phyloP scores from a whole-genome alignment of 1,140 invertebrate species.

The Euwallacea fornicatus region DNA sequence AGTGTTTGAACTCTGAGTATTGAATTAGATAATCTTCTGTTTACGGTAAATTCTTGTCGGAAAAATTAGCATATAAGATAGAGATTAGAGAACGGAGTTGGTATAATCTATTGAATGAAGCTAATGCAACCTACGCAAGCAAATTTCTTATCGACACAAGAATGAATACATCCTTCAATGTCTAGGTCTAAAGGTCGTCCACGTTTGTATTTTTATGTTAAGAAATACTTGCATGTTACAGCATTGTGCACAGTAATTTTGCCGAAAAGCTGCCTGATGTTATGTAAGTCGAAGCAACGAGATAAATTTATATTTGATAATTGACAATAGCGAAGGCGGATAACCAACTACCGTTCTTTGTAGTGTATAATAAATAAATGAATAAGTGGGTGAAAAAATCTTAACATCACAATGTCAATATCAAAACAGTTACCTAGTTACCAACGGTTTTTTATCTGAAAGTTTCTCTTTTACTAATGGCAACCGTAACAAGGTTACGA shows the following conservation, averaged over 20 bases:
- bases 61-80: no score
- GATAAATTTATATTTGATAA: neutral
- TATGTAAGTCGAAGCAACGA: neutral
- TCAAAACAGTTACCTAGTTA: slow-evolving; percentile 45
- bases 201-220: slow-evolving; percentile 2
- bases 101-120: no score
- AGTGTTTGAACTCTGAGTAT: no score
- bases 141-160: slow-evolving; percentile 6
- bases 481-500: slow-evolving; percentile 51
- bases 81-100: no score
- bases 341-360: slow-evolving; percentile 33
- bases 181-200: neutral
- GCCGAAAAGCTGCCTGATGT: neutral
- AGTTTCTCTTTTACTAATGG: slow-evolving; percentile 52
- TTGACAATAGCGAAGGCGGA: neutral
- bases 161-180: neutral
- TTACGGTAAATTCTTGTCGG: no score
- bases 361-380: slow-evolving; percentile 27
- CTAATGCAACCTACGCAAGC: slow-evolving; percentile 5
- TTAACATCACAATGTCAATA: slow-evolving; percentile 45
- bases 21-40: no score
- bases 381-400: slow-evolving; percentile 38
- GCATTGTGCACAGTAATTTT: neutral
- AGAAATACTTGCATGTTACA: neutral
- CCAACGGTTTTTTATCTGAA: slow-evolving; percentile 38